These are phyloP conservation scores for Temnothorax unifasciatus DNA, from an alignment of 2,888 invertebrate species.

Conservation along the genomic window DNA sequence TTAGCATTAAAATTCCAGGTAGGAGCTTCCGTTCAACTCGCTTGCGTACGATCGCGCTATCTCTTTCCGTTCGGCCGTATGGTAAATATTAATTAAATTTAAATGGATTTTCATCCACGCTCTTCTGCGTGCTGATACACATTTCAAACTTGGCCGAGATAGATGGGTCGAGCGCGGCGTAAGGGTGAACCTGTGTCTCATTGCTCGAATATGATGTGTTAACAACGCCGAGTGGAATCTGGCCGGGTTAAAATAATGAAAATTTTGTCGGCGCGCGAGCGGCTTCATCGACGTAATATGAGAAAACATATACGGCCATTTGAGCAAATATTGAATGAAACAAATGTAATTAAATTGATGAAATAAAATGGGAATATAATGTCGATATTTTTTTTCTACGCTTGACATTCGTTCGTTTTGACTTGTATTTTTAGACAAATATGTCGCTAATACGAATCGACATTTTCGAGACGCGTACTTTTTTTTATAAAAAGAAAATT, in stretches of 20 bases:
- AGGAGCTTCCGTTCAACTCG: background rate
- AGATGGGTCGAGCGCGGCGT: slow-evolving; percentile 11
- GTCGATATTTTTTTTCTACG: background rate
- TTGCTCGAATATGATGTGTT: slow-evolving; percentile 58
- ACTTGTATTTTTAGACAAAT: background rate
- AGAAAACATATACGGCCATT: slow-evolving; percentile 28
- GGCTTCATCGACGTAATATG: slow-evolving; percentile 2
- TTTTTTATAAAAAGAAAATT: background rate
- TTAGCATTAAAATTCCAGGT: slow-evolving; percentile 73
- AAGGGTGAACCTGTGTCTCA: slow-evolving; percentile 41
- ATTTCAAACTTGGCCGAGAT: slow-evolving; percentile 17
- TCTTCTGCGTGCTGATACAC: slow-evolving; percentile 13
- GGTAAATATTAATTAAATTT: slow-evolving; percentile 85
- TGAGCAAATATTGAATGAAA: slow-evolving; percentile 20
- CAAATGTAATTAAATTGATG: slow-evolving; percentile 39
- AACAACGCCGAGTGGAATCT: slow-evolving; percentile 66
- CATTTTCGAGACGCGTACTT: background rate
- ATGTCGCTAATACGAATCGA: background rate
- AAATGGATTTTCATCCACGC: slow-evolving; percentile 78
- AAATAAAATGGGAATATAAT: background rate
- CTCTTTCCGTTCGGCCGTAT: slow-evolving; percentile 65
- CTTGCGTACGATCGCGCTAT: slow-evolving; percentile 13
- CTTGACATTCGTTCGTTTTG: background rate
- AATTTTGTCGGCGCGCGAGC: slow-evolving; percentile 60
- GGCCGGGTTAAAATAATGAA: slow-evolving; percentile 70